A percentile compares a stretch with the other conserved stretches of the same genome.
Evolutionary conservation across 2,113 vertebrate species (phyloP).

Genomic region (Proterorhinus semilunaris): DNA sequence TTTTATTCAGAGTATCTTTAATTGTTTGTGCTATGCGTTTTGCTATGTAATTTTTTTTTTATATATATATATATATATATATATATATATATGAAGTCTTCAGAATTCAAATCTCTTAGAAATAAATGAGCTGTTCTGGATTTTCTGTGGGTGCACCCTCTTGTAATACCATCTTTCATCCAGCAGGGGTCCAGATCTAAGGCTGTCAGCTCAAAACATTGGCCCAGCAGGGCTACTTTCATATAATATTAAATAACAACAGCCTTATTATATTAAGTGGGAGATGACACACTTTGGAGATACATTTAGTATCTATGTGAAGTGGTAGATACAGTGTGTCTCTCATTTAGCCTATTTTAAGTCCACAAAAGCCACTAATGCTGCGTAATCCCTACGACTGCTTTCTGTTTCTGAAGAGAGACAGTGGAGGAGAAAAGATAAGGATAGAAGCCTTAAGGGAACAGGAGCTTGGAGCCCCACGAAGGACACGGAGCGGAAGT

Average conservation of each 20-base stretch:
- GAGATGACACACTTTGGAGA: not conserved
- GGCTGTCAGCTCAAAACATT: not conserved
- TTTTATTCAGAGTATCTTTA: not conserved
- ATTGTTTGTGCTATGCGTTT: conserved; percentile 6
- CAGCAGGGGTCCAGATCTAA: conserved; percentile 29
- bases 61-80: too few species aligned
- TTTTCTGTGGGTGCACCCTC: not conserved
- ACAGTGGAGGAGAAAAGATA: conserved; percentile 14
- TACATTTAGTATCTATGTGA: not conserved
- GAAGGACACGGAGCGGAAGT: conserved; percentile 49
- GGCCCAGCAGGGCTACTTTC: not conserved
- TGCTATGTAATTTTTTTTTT: not conserved
- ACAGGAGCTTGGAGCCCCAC: conserved; percentile 24
- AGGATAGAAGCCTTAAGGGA: conserved; percentile 22
- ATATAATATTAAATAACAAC: not conserved
- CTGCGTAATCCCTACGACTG: conserved; percentile 58
- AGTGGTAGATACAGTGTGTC: conserved; percentile 2
- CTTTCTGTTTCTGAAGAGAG: conserved; percentile 33
- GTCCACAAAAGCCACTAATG: conserved; percentile 61
- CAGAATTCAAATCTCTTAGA: conserved; percentile 13
- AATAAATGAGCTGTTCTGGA: not conserved
- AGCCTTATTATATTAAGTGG: too few species aligned
- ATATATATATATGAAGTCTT: not conserved
- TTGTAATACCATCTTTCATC: conserved; percentile 30
- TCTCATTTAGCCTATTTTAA: conserved; percentile 60